Base-by-base conservation (phyloP, 2,113 vertebrate species). In the Cyphomyrus plagiostoma region DNA sequence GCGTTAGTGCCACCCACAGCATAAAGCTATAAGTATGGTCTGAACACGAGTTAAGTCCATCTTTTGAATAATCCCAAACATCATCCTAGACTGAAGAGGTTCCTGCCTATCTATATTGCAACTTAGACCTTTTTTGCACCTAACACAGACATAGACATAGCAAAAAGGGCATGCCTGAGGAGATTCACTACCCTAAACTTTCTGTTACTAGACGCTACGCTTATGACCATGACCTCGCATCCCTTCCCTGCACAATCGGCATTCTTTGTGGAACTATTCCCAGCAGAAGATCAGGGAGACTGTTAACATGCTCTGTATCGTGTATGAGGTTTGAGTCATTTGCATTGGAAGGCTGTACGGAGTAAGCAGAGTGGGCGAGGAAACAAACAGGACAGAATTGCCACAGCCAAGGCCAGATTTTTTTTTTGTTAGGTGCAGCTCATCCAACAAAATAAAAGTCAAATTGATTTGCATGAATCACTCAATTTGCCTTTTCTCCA, bases 391-490 rank as follows among this genome's bases (percentile, higher is more conserved):
- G 74, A 80, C 35, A 39, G 39, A 39, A 80, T 80, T 26, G 1
- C 6, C 4, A 13, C 1, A n/a, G 35, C 70, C 26, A 39, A 77
- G 70, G 70, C 35, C 74, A 42, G 30, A 42, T 19, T 19, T 80
- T 15, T 3, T 35, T 42, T 13, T 19, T 42, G 74, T 35, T 80
- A 19, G 74, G 35, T 19, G 30, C 35, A 42, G 35, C 74, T 42
- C 15, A 35, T 80, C 74, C 74, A 19, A 80, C 13, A 80, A 42
- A 80, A 39, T 80, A 80, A 77, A 77, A 6, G 35, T 80, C 74
- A 80, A 80, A 80, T 80, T 39, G 13, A 80, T 80, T 80, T 80
- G 74, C 74, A 80, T 80, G 74, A 80, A 80, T 42, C 74, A 80
- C 74, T 80, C 74, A 80, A 80, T 39, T 42, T 80, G 35, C 74